Conservation (phyloP, 2,888 invertebrate genomes). For the Lasiommata megera region DNA sequence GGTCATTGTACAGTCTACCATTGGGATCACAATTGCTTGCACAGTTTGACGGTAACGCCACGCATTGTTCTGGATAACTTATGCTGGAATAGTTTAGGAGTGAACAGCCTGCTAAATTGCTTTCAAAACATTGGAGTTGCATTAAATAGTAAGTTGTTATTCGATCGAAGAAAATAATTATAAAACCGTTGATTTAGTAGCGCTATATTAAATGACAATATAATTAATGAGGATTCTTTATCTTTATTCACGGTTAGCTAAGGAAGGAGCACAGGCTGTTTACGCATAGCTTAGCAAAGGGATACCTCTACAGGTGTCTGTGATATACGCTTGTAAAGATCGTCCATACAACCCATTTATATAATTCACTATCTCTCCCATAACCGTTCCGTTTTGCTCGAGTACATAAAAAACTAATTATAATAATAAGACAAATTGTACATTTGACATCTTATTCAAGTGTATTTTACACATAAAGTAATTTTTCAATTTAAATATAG, state of each 20-base stretch:
- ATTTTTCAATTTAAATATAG: conserved; percentile 41
- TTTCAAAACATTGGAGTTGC: neutral
- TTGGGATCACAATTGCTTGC: conserved; percentile 27
- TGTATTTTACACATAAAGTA: conserved; percentile 38
- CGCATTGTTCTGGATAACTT: conserved; percentile 81
- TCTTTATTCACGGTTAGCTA: conserved; percentile 3
- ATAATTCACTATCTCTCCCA: conserved; percentile 30
- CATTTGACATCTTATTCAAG: conserved; percentile 34
- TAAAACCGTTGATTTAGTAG: neutral
- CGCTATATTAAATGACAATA: neutral
- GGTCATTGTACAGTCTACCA: conserved; percentile 23
- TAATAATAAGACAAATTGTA: conserved; percentile 31
- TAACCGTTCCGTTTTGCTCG: conserved; percentile 34
- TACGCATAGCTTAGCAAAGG: conserved; percentile 58
- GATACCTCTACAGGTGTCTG: conserved; percentile 60
- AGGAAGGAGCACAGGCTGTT: conserved; percentile 42
- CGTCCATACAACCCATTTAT: conserved; percentile 59
- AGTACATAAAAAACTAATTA: conserved; percentile 29
- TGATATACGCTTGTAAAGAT: conserved; percentile 78
- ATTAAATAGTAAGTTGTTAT: neutral
- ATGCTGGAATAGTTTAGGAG: conserved; percentile 66
- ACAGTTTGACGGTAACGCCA: conserved; percentile 25
- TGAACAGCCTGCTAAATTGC: conserved; percentile 43
- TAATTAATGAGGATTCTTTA: neutral
- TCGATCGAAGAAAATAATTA: neutral